These are phyloP conservation scores for Trachelus iudaicus DNA, from an alignment of 2,888 invertebrate species.

Conservation along the genomic window DNA sequence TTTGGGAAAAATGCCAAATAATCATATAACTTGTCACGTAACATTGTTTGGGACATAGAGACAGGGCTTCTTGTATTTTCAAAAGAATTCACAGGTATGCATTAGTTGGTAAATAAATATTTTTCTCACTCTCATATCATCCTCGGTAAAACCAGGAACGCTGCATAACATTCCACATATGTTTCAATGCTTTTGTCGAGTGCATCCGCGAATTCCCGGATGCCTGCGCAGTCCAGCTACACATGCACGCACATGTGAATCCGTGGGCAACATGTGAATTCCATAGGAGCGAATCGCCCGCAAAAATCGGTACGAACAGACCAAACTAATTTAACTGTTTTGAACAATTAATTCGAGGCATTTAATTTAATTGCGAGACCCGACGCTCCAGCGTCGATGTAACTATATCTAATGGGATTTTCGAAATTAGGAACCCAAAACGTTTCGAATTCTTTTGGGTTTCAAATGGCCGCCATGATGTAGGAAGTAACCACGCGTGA, in stretches of 20 bases:
- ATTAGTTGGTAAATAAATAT: not conserved
- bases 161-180: constrained; percentile 23
- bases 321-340: constrained; percentile 60
- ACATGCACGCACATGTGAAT: too few relatives aligned
- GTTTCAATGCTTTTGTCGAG: constrained; percentile 20
- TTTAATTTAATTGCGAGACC: constrained; percentile 57
- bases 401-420: not conserved
- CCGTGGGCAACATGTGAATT: constrained; percentile 10
- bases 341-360: constrained; percentile 62
- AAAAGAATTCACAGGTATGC: too few relatives aligned
- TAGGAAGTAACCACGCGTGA: too few relatives aligned
- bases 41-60: too few relatives aligned
- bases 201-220: constrained; percentile 16
- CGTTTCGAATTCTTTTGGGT: not conserved
- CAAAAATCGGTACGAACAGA: constrained; percentile 57
- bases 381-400: not conserved
- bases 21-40: too few relatives aligned
- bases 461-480: too few relatives aligned
- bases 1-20: too few relatives aligned
- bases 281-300: constrained; percentile 22
- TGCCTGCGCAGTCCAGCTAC: not conserved
- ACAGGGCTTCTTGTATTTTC: too few relatives aligned
- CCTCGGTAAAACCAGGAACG: not conserved
- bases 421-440: too few relatives aligned
- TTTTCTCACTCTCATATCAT: too few relatives aligned